Conservation (phyloP, 2,888 invertebrate genomes). For the Eilema caniola region DNA sequence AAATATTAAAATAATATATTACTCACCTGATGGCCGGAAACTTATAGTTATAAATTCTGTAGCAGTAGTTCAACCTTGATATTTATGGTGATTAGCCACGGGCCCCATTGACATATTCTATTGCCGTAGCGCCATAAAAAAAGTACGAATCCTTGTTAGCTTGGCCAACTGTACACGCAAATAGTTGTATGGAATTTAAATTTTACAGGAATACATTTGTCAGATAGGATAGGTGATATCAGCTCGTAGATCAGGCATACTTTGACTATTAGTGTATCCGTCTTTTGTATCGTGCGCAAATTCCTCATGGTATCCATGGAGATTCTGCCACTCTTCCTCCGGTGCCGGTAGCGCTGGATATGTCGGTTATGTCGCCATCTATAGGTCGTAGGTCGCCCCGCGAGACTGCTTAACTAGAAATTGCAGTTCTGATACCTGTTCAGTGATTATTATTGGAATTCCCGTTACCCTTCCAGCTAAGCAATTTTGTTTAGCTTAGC, state of each 20-base stretch:
- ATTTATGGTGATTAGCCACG: slow-evolving; percentile 62
- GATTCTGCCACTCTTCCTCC: too few species aligned
- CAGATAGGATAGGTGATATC: neutral
- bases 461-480: too few species aligned
- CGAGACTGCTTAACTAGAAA: neutral
- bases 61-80: slow-evolving; percentile 55
- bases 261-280: too few species aligned
- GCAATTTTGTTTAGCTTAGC: too few species aligned
- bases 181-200: slow-evolving; percentile 27
- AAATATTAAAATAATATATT: slow-evolving; percentile 33
- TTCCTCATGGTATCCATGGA: too few species aligned
- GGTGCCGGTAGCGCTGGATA: too few species aligned
- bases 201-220: slow-evolving; percentile 16
- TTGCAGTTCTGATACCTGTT: too few species aligned
- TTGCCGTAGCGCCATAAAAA: slow-evolving; percentile 56
- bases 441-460: too few species aligned
- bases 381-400: too few species aligned
- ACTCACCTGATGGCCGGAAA: slow-evolving; percentile 59
- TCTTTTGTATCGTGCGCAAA: too few species aligned
- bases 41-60: slow-evolving; percentile 59
- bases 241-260: slow-evolving; percentile 6
- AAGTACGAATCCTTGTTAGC: slow-evolving; percentile 33
- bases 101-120: slow-evolving; percentile 59
- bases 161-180: slow-evolving; percentile 18
- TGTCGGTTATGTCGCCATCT: too few species aligned